Percentiles rank a stretch among this genome's conserved stretches.
These are phyloP conservation scores for Tachysurus vachellii DNA, from an alignment of 2,113 vertebrate species.

Conservation along the genomic window DNA sequence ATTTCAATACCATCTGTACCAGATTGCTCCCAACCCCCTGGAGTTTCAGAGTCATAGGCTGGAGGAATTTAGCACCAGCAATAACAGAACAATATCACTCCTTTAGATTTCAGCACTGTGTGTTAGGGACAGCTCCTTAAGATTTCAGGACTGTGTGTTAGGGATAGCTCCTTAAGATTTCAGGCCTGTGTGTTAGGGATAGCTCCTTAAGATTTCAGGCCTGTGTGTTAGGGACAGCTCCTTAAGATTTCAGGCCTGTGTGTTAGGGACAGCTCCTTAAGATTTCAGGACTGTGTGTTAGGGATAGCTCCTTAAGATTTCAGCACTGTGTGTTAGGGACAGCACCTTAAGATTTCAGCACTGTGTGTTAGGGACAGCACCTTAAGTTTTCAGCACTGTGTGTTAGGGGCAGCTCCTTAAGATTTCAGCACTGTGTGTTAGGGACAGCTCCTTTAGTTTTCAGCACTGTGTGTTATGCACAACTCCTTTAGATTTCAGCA, in stretches of 20 bases:
- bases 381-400: neutral
- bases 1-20: slow-evolving; percentile 51
- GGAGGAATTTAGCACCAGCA: neutral
- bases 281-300: neutral
- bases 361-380: neutral
- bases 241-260: neutral
- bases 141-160: neutral
- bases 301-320: neutral
- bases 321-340: neutral
- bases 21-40: slow-evolving; percentile 35
- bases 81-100: neutral
- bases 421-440: neutral
- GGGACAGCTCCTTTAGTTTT: neutral
- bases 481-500: neutral
- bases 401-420: neutral
- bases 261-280: neutral
- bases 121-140: slow-evolving; percentile 10
- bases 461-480: neutral
- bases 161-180: neutral
- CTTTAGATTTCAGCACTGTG: slow-evolving; percentile 28
- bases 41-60: slow-evolving; percentile 34
- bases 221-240: slow-evolving; percentile 12
- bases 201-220: slow-evolving; percentile 13
- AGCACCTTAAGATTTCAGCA: neutral
- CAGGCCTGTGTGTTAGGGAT: neutral